Evolutionary conservation across 2,113 vertebrate genomes (phyloP), one percentile per base, ranked within the genome.

Genomic region (Willisornis vidua): DNA sequence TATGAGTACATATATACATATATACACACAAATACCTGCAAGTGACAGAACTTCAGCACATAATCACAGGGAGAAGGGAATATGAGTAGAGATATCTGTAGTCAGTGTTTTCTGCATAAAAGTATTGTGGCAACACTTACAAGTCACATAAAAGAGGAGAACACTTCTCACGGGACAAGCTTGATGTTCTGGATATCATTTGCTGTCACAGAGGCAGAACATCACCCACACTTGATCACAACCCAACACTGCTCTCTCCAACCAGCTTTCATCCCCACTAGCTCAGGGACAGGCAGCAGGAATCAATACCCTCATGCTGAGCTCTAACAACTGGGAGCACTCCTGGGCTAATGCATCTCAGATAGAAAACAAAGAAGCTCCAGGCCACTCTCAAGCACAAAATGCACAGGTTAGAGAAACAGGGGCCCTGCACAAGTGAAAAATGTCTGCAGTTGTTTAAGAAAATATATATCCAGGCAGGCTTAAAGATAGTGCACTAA

Each of bases 181-280:
- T 66, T 14, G 23, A 24, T 54, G 54, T 15, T 58, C 58, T 45
- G 39, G n/a, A 4, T 51, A 71, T 24, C 48, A 43, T 12, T 13
- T 31, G 20, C 46, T 16, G 26, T 43, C 55, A 46, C 19, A 18
- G 52, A 75, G 28, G 3, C n/a, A 73, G 81, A 52, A 46, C 49
- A n/a, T 70, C 46, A 68, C 31, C 52, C 17, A 16, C 0, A 1
- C 12, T 85, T 1, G 0, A 59, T 48, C 1, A 1, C 54, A 75
- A 75, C 12, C 17, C 54, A 66, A 33, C 43, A 65, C 9, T 4
- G 0, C 33, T 63, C 55, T 86, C 75, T 28, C 35, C 72, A 73
- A 41, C 6, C 59, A 57, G 76, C 52, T 90, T 89, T 71, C 68
- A 74, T 31, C 59, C 57, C 4, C 13, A 7, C 19, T 5, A 73